Evolutionary conservation across 1,140 invertebrate species (phyloP).

Genomic region (Drosophila leontia): DNA sequence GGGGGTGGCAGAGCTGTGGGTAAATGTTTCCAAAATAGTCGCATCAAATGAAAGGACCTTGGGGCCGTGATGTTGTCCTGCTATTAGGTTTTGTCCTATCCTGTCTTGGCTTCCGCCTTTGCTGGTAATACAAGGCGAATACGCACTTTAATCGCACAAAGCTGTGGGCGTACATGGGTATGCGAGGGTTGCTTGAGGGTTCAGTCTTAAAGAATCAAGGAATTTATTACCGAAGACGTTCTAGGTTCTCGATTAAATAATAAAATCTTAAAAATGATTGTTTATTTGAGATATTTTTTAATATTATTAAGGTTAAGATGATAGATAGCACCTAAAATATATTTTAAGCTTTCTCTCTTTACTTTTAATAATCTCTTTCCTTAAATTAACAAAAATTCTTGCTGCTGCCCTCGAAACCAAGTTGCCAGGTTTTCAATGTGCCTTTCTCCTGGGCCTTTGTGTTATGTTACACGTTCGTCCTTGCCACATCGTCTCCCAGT

Average conservation of each 20-base stretch:
- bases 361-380: not conserved
- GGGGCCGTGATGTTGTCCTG: slow-evolving; percentile 24
- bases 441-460: slow-evolving; percentile 31
- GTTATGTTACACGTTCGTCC: slow-evolving; percentile 27
- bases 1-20: not conserved
- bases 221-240: not conserved
- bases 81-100: slow-evolving; percentile 34
- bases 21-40: slow-evolving; percentile 47
- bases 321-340: not conserved
- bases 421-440: not conserved
- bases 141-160: slow-evolving; percentile 52
- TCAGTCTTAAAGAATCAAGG: not conserved
- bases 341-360: not conserved
- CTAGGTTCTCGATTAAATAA: no score
- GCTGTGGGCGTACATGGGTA: slow-evolving; percentile 22
- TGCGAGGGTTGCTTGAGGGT: slow-evolving; percentile 20
- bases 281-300: no score
- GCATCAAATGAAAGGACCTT: slow-evolving; percentile 61
- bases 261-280: no score
- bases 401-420: not conserved
- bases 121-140: slow-evolving; percentile 40
- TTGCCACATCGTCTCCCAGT: slow-evolving; percentile 8
- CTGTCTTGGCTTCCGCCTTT: slow-evolving; percentile 35
- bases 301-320: no score
- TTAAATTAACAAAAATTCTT: not conserved